These are phyloP conservation scores for Chromis chromis DNA, from an alignment of 2,797 vertebrate species.

Conservation along the genomic window DNA sequence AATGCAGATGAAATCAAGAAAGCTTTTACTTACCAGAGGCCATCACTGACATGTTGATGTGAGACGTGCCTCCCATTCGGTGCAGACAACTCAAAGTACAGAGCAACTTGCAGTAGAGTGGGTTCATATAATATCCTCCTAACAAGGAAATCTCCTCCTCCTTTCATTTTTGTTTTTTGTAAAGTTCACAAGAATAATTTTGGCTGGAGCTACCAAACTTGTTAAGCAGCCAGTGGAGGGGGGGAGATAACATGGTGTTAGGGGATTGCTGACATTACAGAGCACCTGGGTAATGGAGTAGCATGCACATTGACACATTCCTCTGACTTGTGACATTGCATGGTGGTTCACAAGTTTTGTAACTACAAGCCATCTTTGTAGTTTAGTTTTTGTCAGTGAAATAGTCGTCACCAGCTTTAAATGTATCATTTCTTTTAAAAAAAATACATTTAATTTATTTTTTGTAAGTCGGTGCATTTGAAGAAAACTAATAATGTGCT, in stretches of 20 bases:
- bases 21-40: slow-evolving; percentile 39
- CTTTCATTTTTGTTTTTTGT: neutral
- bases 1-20: slow-evolving; percentile 2
- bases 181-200: neutral
- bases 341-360: too few relatives aligned
- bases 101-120: neutral
- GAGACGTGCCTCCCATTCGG: neutral
- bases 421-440: too few relatives aligned
- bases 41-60: neutral
- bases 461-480: too few relatives aligned
- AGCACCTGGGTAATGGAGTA: neutral
- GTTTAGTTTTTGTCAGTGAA: too few relatives aligned
- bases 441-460: too few relatives aligned
- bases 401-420: too few relatives aligned
- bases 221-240: neutral
- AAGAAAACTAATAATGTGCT: too few relatives aligned
- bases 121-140: neutral
- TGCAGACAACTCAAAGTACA: neutral
- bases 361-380: too few relatives aligned
- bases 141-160: neutral
- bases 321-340: neutral
- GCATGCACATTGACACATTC: neutral
- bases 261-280: neutral
- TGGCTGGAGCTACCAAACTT: neutral
- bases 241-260: neutral